Evolutionary conservation across 1,140 invertebrate genomes (phyloP).

Genomic region (Rhopalosiphum padi): DNA sequence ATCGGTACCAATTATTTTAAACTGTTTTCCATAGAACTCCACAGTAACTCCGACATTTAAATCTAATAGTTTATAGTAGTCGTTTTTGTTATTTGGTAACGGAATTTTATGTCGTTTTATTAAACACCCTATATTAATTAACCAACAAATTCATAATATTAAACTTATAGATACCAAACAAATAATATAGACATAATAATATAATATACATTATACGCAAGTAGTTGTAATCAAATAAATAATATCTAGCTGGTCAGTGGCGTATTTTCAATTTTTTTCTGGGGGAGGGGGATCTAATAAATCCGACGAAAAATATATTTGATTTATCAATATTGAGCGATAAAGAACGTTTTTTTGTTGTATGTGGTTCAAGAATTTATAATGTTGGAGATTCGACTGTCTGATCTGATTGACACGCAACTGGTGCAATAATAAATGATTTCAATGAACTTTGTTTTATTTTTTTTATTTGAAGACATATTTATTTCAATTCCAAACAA

Average conservation of each 20-base stretch:
- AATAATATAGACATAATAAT: background rate
- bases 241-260: background rate
- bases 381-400: too few relatives aligned
- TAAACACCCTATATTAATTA: constrained; percentile 72
- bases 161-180: background rate
- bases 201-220: background rate
- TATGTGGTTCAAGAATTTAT: too few relatives aligned
- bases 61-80: constrained; percentile 78
- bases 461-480: too few relatives aligned
- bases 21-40: constrained; percentile 77
- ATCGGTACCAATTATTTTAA: constrained; percentile 84
- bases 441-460: too few relatives aligned
- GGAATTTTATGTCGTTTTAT: constrained; percentile 80
- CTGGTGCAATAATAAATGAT: too few relatives aligned
- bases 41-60: constrained; percentile 79
- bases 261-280: too few relatives aligned
- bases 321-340: too few relatives aligned
- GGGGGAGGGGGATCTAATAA: too few relatives aligned
- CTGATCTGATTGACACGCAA: too few relatives aligned
- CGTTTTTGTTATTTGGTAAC: constrained; percentile 69
- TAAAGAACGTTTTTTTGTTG: too few relatives aligned
- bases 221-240: background rate
- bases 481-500: too few relatives aligned
- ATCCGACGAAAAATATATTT: too few relatives aligned
- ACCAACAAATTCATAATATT: background rate